Percentiles rank a stretch among this genome's conserved stretches.
phyloP scores from a whole-genome alignment of 2,797 vertebrate species.

The Sebastes flavidus region DNA sequence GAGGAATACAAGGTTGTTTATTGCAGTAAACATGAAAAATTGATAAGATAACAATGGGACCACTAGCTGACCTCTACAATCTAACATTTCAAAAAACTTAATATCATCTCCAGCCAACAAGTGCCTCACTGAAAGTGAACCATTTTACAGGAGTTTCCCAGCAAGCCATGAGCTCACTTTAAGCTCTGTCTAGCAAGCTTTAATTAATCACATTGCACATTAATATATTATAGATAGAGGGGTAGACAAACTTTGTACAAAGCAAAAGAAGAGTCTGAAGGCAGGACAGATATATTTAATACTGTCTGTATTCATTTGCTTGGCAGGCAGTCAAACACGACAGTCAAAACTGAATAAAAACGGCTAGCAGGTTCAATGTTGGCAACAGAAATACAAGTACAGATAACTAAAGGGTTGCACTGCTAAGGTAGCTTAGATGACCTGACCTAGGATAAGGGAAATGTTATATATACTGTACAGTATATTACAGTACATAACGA shows the following conservation, averaged over 20 bases:
- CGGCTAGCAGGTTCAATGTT: not conserved
- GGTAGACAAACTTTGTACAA: not conserved
- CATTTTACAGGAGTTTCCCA: not conserved
- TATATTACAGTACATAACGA: no score
- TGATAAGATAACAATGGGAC: not conserved
- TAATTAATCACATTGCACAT: not conserved
- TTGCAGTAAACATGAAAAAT: conserved; percentile 28
- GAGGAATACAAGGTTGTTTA: conserved; percentile 13
- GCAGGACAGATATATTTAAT: not conserved
- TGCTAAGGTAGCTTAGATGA: not conserved
- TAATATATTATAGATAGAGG: fast-evolving
- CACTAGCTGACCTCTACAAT: conserved; percentile 14
- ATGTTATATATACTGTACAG: not conserved
- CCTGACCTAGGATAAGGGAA: not conserved
- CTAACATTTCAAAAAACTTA: not conserved
- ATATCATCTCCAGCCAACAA: not conserved
- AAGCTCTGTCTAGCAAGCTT: not conserved
- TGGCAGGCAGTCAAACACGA: not conserved
- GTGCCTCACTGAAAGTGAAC: not conserved
- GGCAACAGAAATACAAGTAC: not conserved
- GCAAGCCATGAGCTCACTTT: not conserved
- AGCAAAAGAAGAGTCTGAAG: not conserved
- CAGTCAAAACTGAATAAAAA: not conserved
- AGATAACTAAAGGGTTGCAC: not conserved
- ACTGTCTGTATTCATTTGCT: not conserved